Conservation (phyloP, 2,888 invertebrate species). For the Zaprionus obscuricornis region DNA sequence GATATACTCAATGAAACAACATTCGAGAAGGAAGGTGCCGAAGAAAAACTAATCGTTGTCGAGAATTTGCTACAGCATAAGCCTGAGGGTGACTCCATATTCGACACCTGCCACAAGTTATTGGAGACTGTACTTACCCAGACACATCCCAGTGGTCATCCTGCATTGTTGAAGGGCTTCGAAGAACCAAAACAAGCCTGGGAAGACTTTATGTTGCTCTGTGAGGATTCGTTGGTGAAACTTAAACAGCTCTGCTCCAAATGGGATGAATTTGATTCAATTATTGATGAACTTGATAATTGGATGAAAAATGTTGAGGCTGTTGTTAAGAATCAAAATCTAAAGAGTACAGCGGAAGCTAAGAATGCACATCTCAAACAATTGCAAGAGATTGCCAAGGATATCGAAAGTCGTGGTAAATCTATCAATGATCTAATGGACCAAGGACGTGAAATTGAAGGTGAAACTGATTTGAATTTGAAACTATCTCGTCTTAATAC, state of each 20-base stretch:
- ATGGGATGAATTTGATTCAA: constrained; percentile 91
- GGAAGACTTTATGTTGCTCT: constrained; percentile 89
- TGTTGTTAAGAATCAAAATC: constrained; percentile 93
- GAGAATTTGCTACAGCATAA: constrained; percentile 90
- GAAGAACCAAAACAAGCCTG: constrained; percentile 90
- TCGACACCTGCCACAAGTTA: constrained; percentile 88
- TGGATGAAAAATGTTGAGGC: constrained; percentile 95
- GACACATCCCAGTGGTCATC: constrained; percentile 91
- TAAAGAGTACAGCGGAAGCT: constrained; percentile 92
- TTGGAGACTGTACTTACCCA: constrained; percentile 89
- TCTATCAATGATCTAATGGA: constrained; percentile 88
- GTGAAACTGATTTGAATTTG: constrained; percentile 89
- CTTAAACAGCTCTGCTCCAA: constrained; percentile 90
- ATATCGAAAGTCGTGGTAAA: constrained; percentile 87
- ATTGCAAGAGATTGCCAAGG: constrained; percentile 88
- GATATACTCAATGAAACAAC: constrained; percentile 91
- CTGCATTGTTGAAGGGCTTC: constrained; percentile 88
- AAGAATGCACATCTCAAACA: constrained; percentile 92
- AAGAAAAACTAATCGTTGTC: constrained; percentile 89
- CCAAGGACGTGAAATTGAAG: constrained; percentile 88
- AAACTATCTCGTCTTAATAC: constrained; percentile 91
- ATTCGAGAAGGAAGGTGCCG: constrained; percentile 91
- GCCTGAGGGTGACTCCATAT: constrained; percentile 88
- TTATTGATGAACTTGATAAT: constrained; percentile 89
- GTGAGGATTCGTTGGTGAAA: constrained; percentile 88